Conservation (phyloP, 2,888 invertebrate genomes). For the Oxystoma pomonae region DNA sequence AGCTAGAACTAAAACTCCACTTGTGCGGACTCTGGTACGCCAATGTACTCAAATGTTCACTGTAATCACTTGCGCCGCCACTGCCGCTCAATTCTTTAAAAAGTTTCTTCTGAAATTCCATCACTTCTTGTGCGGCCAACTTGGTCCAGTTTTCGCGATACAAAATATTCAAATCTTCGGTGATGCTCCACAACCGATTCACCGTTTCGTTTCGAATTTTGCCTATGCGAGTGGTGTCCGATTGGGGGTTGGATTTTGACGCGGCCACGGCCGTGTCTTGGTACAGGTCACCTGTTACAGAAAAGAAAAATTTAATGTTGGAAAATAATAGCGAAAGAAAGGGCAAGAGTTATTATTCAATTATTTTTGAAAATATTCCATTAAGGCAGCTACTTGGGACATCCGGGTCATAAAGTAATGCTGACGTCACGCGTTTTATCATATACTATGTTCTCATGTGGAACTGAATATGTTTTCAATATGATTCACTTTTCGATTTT, state of each 20-base stretch:
- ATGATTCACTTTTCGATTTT: too few species aligned
- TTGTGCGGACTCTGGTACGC: constrained; percentile 55
- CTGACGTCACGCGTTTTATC: too few species aligned
- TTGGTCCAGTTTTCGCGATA: constrained; percentile 91
- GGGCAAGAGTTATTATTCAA: too few species aligned
- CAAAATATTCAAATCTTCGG: constrained; percentile 82
- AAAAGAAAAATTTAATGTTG: too few species aligned
- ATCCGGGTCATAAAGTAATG: too few species aligned
- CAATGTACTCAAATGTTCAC: constrained; percentile 24
- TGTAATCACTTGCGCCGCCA: constrained; percentile 22
- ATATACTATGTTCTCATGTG: too few species aligned
- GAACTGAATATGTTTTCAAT: too few species aligned
- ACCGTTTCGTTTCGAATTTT: constrained; percentile 69
- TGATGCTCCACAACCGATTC: constrained; percentile 79
- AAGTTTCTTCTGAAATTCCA: constrained; percentile 71
- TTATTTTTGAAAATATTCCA: too few species aligned
- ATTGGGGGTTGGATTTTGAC: constrained; percentile 58
- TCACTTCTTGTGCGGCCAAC: constrained; percentile 80
- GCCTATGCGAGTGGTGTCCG: constrained; percentile 37
- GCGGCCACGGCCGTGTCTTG: constrained; percentile 61
- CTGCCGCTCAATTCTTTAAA: constrained; percentile 47
- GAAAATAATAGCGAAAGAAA: too few species aligned
- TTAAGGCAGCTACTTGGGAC: too few species aligned
- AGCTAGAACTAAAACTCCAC: constrained; percentile 91
- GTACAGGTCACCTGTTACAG: constrained; percentile 34